Conservation (phyloP, 2,797 vertebrate species). For the Cynopterus sphinx region DNA sequence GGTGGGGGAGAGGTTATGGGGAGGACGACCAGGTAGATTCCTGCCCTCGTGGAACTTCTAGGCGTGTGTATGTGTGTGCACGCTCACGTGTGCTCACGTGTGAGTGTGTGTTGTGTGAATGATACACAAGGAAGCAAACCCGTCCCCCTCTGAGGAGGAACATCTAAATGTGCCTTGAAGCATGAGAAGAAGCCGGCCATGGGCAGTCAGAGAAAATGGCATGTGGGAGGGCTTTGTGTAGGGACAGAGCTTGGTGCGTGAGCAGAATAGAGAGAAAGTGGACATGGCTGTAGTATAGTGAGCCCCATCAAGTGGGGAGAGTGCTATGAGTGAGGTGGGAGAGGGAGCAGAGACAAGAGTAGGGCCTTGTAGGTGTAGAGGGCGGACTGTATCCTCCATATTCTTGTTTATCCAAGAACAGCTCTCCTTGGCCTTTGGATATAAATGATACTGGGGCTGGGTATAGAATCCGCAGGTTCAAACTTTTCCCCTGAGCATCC, state of each 20-base stretch:
- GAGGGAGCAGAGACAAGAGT: neutral
- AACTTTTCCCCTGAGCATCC: neutral
- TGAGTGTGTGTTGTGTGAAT: neutral
- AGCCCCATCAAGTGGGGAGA: neutral
- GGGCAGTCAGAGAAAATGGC: neutral
- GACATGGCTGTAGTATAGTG: neutral
- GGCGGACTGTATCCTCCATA: neutral
- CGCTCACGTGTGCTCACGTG: neutral
- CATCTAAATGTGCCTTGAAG: neutral
- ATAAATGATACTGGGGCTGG: neutral
- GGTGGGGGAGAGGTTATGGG: neutral
- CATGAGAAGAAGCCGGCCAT: accelerated
- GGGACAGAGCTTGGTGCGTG: neutral
- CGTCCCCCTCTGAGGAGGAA: neutral
- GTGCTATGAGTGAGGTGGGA: too few species aligned
- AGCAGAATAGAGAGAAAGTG: neutral
- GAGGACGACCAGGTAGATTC: neutral
- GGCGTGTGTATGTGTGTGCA: neutral
- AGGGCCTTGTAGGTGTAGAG: neutral
- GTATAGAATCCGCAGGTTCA: neutral
- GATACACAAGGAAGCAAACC: neutral
- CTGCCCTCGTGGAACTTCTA: neutral
- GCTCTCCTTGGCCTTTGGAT: neutral
- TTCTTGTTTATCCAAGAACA: neutral
- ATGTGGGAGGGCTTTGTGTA: accelerated